Percentiles rank a stretch among this genome's conserved stretches.
Conservation (phyloP, 2,797 vertebrate genomes). For the Acipenser ruthenus region DNA sequence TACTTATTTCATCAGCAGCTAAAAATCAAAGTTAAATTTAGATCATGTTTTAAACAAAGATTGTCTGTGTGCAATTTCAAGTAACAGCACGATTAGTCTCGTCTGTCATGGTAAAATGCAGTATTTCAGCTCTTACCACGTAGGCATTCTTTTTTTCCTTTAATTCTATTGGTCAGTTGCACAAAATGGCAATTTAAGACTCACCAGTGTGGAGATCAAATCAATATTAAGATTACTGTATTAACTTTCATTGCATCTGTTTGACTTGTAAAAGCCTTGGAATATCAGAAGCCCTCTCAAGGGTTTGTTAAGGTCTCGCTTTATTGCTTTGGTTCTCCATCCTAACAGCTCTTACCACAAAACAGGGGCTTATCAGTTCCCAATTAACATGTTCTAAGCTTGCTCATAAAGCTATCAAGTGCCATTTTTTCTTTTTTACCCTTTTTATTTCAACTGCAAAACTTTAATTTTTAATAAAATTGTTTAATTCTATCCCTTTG, state of each 20-base stretch:
- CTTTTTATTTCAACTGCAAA: background rate
- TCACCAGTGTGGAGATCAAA: slow-evolving; percentile 48
- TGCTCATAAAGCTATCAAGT: slow-evolving; percentile 49
- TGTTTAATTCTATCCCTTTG: too few relatives aligned
- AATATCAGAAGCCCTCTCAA: slow-evolving; percentile 38
- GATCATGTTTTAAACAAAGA: slow-evolving; percentile 38
- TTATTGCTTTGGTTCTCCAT: slow-evolving; percentile 69
- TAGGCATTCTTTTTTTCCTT: slow-evolving; percentile 7
- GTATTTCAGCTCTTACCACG: slow-evolving; percentile 4
- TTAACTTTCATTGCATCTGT: slow-evolving; percentile 45
- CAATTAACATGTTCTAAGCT: slow-evolving; percentile 44
- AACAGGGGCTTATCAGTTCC: slow-evolving; percentile 23
- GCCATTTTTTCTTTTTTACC: slow-evolving; percentile 24
- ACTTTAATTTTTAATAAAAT: too few relatives aligned
- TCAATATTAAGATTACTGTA: slow-evolving; percentile 32
- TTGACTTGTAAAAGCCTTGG: slow-evolving; percentile 49
- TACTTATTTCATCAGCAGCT: too few relatives aligned
- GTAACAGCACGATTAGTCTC: slow-evolving; percentile 16
- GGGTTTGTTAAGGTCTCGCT: slow-evolving; percentile 46
- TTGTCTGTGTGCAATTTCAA: slow-evolving; percentile 62
- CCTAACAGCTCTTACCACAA: slow-evolving; percentile 48
- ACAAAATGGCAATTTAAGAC: slow-evolving; percentile 53
- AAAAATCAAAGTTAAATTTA: slow-evolving; percentile 14
- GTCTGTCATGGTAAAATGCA: slow-evolving; percentile 16
- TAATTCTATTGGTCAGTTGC: slow-evolving; percentile 14